Percentiles rank a stretch among this genome's conserved stretches.
Evolutionary conservation across 2,113 vertebrate species (phyloP).

Genomic region (Tetraodon nigroviridis): DNA sequence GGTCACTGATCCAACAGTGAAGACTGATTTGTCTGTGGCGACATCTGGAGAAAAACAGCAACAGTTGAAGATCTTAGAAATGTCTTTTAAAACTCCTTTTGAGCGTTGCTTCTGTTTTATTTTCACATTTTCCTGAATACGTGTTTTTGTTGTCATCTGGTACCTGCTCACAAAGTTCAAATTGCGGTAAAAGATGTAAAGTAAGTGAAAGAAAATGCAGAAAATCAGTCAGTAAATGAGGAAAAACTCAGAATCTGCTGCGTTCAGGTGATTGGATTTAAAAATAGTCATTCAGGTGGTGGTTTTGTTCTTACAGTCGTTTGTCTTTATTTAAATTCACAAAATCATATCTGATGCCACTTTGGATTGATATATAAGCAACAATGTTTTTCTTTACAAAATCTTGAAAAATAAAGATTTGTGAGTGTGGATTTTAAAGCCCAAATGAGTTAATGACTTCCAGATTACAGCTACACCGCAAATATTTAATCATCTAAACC

Average conservation of each 20-base stretch:
- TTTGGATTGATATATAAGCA: slow-evolving; percentile 8
- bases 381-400: too few species aligned
- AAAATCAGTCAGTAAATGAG: background rate
- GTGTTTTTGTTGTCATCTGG: slow-evolving; percentile 60
- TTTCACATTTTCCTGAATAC: slow-evolving; percentile 8
- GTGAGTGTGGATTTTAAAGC: too few species aligned
- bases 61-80: background rate
- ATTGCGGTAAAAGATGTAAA: too few species aligned
- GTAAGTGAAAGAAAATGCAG: too few species aligned
- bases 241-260: background rate
- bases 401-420: too few species aligned
- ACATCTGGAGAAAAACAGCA: background rate
- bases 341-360: slow-evolving; percentile 9
- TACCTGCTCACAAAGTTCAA: slow-evolving; percentile 64
- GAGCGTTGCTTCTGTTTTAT: slow-evolving; percentile 28
- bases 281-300: too few species aligned
- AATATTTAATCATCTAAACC: too few species aligned
- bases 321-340: background rate
- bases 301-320: background rate
- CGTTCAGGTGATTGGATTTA: background rate
- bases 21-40: slow-evolving; percentile 21
- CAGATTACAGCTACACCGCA: too few species aligned
- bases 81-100: slow-evolving; percentile 56
- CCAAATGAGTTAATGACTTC: too few species aligned
- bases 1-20: too few species aligned